Evolutionary conservation across 2,797 vertebrate species (phyloP).

Genomic region (Lacerta viridis): DNA sequence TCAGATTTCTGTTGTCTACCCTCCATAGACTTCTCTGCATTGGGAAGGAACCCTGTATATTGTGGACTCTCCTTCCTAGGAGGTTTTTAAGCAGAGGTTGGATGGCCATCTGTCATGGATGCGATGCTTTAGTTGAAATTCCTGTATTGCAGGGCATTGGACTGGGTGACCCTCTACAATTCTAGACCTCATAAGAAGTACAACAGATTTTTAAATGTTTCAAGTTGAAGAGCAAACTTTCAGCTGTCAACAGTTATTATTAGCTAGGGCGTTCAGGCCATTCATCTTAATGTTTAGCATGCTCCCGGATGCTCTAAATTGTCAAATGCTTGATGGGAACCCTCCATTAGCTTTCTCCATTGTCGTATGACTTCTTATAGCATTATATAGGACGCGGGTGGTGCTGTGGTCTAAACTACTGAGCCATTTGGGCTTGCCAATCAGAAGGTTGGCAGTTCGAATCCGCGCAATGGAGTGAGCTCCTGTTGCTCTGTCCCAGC

Average conservation of each 20-base stretch:
- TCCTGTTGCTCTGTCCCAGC: too few relatives aligned
- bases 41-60: not conserved
- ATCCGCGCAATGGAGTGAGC: rapidly evolving
- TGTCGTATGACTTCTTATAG: not conserved
- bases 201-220: not conserved
- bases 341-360: not conserved
- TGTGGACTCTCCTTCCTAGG: not conserved
- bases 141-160: too few relatives aligned
- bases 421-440: too few relatives aligned
- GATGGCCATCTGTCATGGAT: too few relatives aligned
- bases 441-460: too few relatives aligned
- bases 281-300: not conserved
- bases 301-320: not conserved
- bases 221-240: not conserved
- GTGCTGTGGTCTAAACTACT: too few relatives aligned
- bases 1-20: too few relatives aligned
- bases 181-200: not conserved
- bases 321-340: not conserved
- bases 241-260: not conserved
- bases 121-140: too few relatives aligned
- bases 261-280: not conserved
- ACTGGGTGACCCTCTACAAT: not conserved
- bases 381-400: too few relatives aligned
- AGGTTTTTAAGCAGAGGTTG: too few relatives aligned
- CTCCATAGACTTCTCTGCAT: not conserved